Evolutionary conservation across 2,113 vertebrate species (phyloP).

Genomic region (Poecilia latipinna): DNA sequence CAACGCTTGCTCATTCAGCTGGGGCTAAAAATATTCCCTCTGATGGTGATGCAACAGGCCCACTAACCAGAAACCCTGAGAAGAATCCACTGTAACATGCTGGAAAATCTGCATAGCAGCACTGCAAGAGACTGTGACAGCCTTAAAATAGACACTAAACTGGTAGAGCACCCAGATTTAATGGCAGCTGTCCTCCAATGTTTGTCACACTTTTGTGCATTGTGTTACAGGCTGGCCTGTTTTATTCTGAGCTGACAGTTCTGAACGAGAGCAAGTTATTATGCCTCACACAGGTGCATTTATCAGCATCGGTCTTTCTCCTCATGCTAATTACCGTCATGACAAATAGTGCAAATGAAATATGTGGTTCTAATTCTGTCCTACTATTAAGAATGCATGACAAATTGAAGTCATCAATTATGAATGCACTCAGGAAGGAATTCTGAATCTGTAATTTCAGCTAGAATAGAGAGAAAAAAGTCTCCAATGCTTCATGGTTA

Average conservation of each 20-base stretch:
- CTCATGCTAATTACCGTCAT: constrained; percentile 43
- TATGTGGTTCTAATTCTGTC: constrained; percentile 63
- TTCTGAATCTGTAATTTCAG: constrained; percentile 68
- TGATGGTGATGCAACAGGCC: constrained; percentile 70
- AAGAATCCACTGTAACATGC: constrained; percentile 37
- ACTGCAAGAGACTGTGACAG: constrained; percentile 24
- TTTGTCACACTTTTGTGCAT: constrained; percentile 14
- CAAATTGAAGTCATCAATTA: constrained; percentile 65
- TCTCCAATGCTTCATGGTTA: constrained; percentile 21
- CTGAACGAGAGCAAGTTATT: constrained; percentile 16
- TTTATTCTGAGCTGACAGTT: constrained; percentile 2
- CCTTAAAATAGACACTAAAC: constrained; percentile 61
- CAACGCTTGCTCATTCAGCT: constrained; percentile 59
- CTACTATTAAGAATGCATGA: constrained; percentile 70
- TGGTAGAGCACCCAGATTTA: constrained; percentile 44
- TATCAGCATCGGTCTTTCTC: constrained; percentile 22
- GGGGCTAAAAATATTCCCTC: constrained; percentile 71
- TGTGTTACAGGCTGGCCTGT: not conserved
- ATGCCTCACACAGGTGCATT: constrained; percentile 32
- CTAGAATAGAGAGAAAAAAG: constrained; percentile 48
- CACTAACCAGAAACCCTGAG: constrained; percentile 42
- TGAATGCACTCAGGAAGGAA: constrained; percentile 64
- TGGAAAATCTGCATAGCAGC: constrained; percentile 25
- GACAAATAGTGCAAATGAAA: constrained; percentile 51
- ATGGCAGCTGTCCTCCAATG: constrained; percentile 31